Evolutionary conservation across 2,888 invertebrate species (phyloP).

Genomic region (Brenthis daphne): DNA sequence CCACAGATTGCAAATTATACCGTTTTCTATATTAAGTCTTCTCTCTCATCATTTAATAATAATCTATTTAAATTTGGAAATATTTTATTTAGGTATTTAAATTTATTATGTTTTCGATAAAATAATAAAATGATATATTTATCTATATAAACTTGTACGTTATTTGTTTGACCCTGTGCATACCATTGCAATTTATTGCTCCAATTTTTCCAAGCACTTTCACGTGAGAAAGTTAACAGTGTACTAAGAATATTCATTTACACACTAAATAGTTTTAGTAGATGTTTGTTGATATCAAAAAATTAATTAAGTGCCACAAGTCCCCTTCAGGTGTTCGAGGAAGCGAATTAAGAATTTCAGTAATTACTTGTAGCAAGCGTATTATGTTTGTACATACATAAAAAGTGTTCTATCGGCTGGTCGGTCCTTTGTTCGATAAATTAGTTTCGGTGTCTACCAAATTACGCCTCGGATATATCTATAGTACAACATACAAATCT

Average conservation of each 20-base stretch:
- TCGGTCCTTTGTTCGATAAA: slow-evolving; percentile 82
- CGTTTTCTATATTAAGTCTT: too few species aligned
- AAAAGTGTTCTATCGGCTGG: slow-evolving; percentile 79
- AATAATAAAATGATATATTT: not conserved
- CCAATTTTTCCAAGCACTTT: slow-evolving; percentile 17
- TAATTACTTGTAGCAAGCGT: slow-evolving; percentile 60
- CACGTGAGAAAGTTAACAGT: slow-evolving; percentile 5
- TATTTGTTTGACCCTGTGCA: not conserved
- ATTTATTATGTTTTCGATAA: not conserved
- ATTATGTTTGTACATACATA: slow-evolving; percentile 77
- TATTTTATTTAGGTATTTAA: too few species aligned
- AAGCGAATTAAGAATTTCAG: slow-evolving; percentile 56
- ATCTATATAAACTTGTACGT: not conserved
- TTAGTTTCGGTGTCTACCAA: slow-evolving; percentile 84
- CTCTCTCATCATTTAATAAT: too few species aligned
- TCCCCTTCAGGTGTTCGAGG: slow-evolving; percentile 38
- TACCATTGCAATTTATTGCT: slow-evolving; percentile 13
- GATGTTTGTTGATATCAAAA: slow-evolving; percentile 11
- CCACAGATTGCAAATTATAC: too few species aligned
- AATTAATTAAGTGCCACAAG: slow-evolving; percentile 6
- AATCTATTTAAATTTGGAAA: too few species aligned
- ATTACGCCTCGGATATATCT: slow-evolving; percentile 81
- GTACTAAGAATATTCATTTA: not conserved
- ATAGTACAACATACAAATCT: slow-evolving; percentile 72
- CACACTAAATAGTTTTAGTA: not conserved